Base-by-base conservation (phyloP, 2,797 vertebrate genomes). In the Schizopygopsis pylzovi region DNA sequence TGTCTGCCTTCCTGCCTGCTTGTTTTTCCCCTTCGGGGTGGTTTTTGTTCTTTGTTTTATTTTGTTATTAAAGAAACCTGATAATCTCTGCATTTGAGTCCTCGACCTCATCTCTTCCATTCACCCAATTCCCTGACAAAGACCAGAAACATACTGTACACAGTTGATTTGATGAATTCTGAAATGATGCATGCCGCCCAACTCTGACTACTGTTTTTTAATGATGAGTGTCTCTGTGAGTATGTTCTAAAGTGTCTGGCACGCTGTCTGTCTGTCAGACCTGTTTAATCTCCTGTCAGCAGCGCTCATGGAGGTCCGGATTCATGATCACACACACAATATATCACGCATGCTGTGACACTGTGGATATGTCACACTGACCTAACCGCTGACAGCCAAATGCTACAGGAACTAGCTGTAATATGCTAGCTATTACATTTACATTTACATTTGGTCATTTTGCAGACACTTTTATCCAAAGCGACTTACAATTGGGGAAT, bases 181-280 rank as follows among this genome's bases (percentile, higher is more conserved):
- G 16, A 28, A 75, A 49, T 73, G 6, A 73, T 43, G 39, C 1
- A 72, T n/a, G 39, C 20, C 49, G 22, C 70, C 6, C 25, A 75
- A 33, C 37, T n/a, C 59, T 7, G 33, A 77, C 49, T 56, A 37
- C 47, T 52, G 4, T 1, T 37, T 18, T 18, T 56, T 25, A 33
- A 59, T 41, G 54, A 59, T 1, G 16, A 1, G 18, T 41, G 22
- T 43, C 12, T 59, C 7, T 78, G 12, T 16, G 18, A 78, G 20
- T 9, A 20, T n/a, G 52, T n/a, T 92, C 93, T 92, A 81, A 93
- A 92, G 88, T 8, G 84, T 82, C 63, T 65, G 22, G 83, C 85
- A 70, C 85, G 59, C 83, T 68, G 63, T 85, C 89, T 90, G 91
- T 90, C 87, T 39, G 33, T 85, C 87, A 54, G 84, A 49, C 45